phyloP scores from a whole-genome alignment of 2,797 vertebrate species.

The Leptoclinus maculatus region DNA sequence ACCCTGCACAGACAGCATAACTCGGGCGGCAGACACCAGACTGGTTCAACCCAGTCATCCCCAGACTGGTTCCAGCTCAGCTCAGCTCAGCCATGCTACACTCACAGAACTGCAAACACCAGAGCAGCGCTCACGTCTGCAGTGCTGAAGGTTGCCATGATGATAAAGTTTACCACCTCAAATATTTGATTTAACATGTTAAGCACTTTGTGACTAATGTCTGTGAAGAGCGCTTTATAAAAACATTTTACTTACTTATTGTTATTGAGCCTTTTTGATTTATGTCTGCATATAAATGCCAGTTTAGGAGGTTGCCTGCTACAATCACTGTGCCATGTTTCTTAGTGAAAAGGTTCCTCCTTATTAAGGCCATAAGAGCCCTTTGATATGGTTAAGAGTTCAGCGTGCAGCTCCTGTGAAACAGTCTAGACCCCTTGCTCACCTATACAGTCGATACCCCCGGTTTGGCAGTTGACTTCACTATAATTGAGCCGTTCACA shows the following conservation, averaged over 20 bases:
- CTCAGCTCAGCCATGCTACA: conserved; percentile 44
- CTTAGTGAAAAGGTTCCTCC: conserved; percentile 17
- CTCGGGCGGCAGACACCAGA: conserved; percentile 82
- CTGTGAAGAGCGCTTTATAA: too few species aligned
- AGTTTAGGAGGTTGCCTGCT: conserved; percentile 4
- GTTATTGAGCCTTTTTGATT: conserved; percentile 11
- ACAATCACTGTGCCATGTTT: conserved; percentile 12
- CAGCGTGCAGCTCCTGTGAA: background rate
- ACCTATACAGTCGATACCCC: background rate
- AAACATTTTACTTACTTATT: background rate
- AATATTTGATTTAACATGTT: conserved; percentile 19
- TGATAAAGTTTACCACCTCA: conserved; percentile 12
- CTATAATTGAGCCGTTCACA: conserved; percentile 22
- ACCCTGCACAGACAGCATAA: conserved; percentile 87
- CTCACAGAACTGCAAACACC: conserved; percentile 33
- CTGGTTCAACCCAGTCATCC: conserved; percentile 80
- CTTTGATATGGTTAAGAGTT: conserved; percentile 9
- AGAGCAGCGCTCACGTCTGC: conserved; percentile 21
- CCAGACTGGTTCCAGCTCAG: conserved; percentile 69
- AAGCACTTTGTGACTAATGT: too few species aligned
- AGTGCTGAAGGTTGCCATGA: conserved; percentile 6
- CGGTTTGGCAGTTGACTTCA: conserved; percentile 2
- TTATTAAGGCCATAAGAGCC: conserved; percentile 23
- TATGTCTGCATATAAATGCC: conserved; percentile 21
- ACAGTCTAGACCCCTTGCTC: background rate